These are phyloP conservation scores for Dione juno DNA, from an alignment of 2,888 invertebrate species.

Conservation along the genomic window DNA sequence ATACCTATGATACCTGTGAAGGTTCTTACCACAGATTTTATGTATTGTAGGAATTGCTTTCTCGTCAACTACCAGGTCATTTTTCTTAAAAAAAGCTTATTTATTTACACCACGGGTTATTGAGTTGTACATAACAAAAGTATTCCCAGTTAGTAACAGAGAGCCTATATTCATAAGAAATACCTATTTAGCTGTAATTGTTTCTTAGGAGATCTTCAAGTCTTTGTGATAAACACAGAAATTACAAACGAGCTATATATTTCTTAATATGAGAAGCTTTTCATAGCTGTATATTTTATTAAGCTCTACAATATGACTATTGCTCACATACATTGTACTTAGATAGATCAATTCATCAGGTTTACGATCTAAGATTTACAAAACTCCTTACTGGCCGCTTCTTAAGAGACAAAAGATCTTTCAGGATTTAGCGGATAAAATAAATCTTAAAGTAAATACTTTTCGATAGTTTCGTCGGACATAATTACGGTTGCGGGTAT, in stretches of 20 bases:
- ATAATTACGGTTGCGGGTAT: conserved; percentile 61
- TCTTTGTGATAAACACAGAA: no score
- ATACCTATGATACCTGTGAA: no score
- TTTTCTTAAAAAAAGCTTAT: no score
- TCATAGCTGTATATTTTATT: background rate
- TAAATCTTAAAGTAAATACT: conserved; percentile 69
- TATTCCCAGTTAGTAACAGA: no score
- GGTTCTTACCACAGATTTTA: no score
- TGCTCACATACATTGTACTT: conserved; percentile 6
- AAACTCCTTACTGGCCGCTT: conserved; percentile 42
- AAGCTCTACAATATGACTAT: background rate
- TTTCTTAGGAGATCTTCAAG: no score
- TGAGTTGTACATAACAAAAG: no score
- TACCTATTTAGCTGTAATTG: no score
- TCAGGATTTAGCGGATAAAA: conserved; percentile 66
- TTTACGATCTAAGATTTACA: conserved; percentile 32
- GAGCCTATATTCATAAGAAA: no score
- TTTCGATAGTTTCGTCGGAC: conserved; percentile 58
- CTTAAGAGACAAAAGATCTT: conserved; percentile 45
- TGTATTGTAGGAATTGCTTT: no score
- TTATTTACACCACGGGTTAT: no score
- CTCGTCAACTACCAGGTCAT: no score
- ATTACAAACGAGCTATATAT: background rate
- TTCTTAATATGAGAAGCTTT: background rate
- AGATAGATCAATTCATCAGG: conserved; percentile 8